Evolutionary conservation across 2,113 vertebrate species (phyloP).

Genomic region (Nerophis lumbriciformis): DNA sequence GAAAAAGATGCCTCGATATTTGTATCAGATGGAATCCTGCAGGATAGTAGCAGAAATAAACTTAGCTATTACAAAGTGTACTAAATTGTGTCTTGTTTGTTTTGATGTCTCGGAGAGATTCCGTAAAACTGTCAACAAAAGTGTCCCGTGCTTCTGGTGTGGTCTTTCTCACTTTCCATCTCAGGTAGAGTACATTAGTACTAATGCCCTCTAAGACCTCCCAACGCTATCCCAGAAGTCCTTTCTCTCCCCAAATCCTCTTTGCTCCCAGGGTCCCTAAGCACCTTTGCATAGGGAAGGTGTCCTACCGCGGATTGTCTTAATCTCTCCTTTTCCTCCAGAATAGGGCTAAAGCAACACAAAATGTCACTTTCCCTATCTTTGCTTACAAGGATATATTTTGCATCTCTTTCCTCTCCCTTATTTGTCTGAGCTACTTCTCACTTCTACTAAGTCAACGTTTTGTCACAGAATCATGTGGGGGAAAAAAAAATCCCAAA

Average conservation of each 20-base stretch:
- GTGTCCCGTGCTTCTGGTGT: conserved; percentile 50
- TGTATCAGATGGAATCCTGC: too few relatives aligned
- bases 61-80: neutral
- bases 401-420: conserved; percentile 32
- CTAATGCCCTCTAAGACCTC: conserved; percentile 64
- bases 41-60: too few relatives aligned
- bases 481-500: neutral
- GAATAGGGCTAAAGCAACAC: conserved; percentile 71
- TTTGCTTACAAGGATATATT: conserved; percentile 68
- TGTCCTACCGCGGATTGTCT: conserved; percentile 69
- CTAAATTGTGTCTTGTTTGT: conserved; percentile 1
- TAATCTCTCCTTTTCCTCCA: conserved; percentile 70
- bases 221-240: conserved; percentile 48
- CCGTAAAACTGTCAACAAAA: conserved; percentile 67
- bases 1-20: too few relatives aligned
- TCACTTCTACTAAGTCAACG: neutral
- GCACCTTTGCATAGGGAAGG: conserved; percentile 70
- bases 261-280: conserved; percentile 78
- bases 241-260: conserved; percentile 70
- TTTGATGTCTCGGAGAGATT: conserved; percentile 11
- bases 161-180: conserved; percentile 52
- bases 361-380: conserved; percentile 70
- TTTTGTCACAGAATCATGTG: neutral
- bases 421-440: conserved; percentile 17
- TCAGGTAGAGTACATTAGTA: conserved; percentile 59